Evolutionary conservation across 2,113 vertebrate species (phyloP).

Genomic region (Corythaeola cristata): DNA sequence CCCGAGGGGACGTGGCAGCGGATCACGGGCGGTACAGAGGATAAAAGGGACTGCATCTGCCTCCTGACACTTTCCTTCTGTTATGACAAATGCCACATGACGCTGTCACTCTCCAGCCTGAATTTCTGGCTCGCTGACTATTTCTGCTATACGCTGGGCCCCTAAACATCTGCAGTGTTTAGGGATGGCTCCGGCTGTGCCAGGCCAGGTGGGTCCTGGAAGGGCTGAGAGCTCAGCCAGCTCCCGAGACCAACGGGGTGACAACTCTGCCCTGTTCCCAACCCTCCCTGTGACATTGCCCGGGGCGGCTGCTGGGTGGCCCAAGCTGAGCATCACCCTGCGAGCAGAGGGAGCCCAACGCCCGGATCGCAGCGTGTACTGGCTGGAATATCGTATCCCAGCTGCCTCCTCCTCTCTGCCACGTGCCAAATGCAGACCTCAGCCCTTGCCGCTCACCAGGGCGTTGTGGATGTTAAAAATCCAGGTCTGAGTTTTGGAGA

Average conservation of each 20-base stretch:
- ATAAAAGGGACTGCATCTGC: not conserved
- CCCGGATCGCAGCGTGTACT: fast-evolving
- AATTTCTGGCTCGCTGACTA: not conserved
- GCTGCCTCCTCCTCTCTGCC: not conserved
- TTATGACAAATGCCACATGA: not conserved
- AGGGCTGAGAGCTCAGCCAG: not conserved
- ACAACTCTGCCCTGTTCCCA: not conserved
- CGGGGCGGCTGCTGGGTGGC: not conserved
- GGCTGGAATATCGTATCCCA: not conserved
- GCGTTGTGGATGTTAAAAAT: not conserved
- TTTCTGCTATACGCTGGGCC: not conserved
- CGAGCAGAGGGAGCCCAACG: fast-evolving
- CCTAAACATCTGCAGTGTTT: not conserved
- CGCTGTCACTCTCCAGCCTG: not conserved
- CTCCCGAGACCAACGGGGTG: fast-evolving
- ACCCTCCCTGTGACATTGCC: not conserved
- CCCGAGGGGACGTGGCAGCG: fast-evolving
- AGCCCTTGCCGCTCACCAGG: fast-evolving
- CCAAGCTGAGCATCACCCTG: not conserved
- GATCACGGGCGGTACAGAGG: fast-evolving
- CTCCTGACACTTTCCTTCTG: not conserved
- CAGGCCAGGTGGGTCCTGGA: not conserved
- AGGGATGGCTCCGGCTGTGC: not conserved
- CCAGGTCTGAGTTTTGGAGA: not conserved
- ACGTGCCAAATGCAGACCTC: not conserved